Evolutionary conservation across 2,113 vertebrate genomes (phyloP).

Genomic region (Neogobius melanostomus): DNA sequence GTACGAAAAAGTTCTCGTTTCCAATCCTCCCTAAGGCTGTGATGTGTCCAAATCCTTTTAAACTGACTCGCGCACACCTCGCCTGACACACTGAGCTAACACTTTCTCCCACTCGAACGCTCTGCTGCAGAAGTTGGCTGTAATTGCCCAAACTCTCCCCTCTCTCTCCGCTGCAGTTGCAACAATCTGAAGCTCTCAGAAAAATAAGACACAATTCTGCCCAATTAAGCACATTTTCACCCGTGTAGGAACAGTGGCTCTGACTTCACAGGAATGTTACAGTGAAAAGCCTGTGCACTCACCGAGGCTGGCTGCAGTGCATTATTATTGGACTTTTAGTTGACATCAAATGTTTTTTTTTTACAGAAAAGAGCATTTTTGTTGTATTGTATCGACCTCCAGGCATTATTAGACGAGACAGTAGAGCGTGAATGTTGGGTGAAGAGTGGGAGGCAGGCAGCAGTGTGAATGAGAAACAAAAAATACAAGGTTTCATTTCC

Average conservation of each 20-base stretch:
- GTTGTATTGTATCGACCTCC: too few relatives aligned
- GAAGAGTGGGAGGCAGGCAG: too few relatives aligned
- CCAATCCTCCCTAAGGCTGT: background rate
- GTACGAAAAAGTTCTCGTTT: background rate
- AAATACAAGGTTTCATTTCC: too few relatives aligned
- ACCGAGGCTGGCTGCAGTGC: background rate
- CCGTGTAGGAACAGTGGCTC: background rate
- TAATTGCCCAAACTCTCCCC: slow-evolving; percentile 5
- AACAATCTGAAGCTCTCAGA: background rate
- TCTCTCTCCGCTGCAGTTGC: background rate
- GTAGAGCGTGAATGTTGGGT: too few relatives aligned
- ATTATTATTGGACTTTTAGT: background rate
- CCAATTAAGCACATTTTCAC: slow-evolving; percentile 6
- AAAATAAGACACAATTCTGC: background rate
- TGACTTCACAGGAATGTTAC: background rate
- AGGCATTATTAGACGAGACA: too few relatives aligned
- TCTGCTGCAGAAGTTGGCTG: background rate
- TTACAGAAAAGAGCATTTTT: background rate
- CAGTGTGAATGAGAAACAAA: too few relatives aligned
- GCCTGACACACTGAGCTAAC: slow-evolving; percentile 1
- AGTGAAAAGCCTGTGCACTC: background rate
- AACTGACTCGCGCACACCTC: background rate
- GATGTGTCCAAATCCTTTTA: background rate
- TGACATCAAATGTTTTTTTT: background rate
- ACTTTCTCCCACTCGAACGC: background rate